Conservation (phyloP, 1,140 invertebrate species). For the Tyrophagus putrescentiae region DNA sequence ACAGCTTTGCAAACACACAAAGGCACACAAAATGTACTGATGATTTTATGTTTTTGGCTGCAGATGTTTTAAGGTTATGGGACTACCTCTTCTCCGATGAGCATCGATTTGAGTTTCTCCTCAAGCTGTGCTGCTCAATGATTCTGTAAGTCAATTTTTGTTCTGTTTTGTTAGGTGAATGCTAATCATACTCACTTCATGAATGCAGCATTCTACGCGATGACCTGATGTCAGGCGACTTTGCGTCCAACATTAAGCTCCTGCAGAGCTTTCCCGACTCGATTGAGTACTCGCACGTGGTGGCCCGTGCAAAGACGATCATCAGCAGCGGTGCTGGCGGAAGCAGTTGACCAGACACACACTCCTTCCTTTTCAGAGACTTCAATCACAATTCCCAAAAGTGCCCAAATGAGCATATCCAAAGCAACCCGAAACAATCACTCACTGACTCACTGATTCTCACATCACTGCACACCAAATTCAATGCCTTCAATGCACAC, state of each 20-base stretch:
- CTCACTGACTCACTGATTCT: no score
- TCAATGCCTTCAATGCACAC: no score
- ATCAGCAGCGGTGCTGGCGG: no score
- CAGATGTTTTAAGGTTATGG: conserved; percentile 85
- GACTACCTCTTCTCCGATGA: conserved; percentile 82
- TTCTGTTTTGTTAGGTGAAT: conserved; percentile 1
- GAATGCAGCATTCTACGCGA: conserved; percentile 54
- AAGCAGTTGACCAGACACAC: no score
- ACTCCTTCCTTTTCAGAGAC: no score
- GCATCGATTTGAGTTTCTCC: conserved; percentile 72
- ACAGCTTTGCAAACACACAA: no score
- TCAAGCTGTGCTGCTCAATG: conserved; percentile 87
- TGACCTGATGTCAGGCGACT: conserved; percentile 65
- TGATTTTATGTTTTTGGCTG: conserved; percentile 25
- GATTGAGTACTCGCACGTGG: conserved; percentile 13
- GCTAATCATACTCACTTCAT: conserved; percentile 22
- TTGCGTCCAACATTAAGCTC: conserved; percentile 80
- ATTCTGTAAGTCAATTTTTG: conserved; percentile 59
- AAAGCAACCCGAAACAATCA: no score
- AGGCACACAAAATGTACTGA: no score
- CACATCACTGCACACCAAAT: no score
- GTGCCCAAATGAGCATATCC: no score
- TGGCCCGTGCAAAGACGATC: conserved; percentile 17
- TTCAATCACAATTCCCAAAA: no score
- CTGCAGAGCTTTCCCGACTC: conserved; percentile 42